Conservation (phyloP, 1,140 invertebrate genomes). For the Coelopa frigida region DNA sequence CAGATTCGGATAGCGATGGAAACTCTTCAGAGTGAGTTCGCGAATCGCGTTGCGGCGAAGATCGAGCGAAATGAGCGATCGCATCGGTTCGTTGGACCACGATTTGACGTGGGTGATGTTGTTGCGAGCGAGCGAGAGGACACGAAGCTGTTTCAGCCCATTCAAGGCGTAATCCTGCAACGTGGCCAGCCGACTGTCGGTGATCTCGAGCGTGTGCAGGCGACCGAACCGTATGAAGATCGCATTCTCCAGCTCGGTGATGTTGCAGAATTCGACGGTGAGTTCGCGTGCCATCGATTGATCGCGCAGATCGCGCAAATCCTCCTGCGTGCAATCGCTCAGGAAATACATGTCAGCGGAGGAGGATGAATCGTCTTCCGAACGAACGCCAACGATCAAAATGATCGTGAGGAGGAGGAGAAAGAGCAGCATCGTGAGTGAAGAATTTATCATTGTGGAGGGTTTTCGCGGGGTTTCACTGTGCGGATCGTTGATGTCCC, state of each 20-base stretch:
- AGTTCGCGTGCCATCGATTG: conserved; percentile 15
- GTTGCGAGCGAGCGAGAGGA: conserved; percentile 27
- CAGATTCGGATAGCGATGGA: conserved; percentile 31
- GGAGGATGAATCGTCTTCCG: no score
- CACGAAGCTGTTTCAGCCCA: conserved; percentile 22
- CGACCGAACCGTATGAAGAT: conserved; percentile 24
- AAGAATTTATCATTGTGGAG: no score
- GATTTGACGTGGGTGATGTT: conserved; percentile 23
- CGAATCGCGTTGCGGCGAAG: conserved; percentile 25
- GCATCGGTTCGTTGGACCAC: conserved; percentile 30
- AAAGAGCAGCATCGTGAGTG: no score
- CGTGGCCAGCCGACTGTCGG: conserved; percentile 18
- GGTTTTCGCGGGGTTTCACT: no score
- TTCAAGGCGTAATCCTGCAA: conserved; percentile 28
- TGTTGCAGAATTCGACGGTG: conserved; percentile 25
- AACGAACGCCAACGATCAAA: no score
- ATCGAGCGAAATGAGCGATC: conserved; percentile 22
- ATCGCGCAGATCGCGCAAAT: conserved; percentile 8
- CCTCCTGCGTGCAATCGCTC: conserved; percentile 11
- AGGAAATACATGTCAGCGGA: no score
- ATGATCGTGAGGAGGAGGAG: no score
- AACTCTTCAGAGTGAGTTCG: conserved; percentile 13
- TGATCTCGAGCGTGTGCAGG: conserved; percentile 23
- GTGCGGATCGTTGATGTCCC: no score
- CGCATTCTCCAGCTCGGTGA: conserved; percentile 25